phyloP scores from a whole-genome alignment of 2,888 invertebrate species.

The Acanthosepion pharaonis region DNA sequence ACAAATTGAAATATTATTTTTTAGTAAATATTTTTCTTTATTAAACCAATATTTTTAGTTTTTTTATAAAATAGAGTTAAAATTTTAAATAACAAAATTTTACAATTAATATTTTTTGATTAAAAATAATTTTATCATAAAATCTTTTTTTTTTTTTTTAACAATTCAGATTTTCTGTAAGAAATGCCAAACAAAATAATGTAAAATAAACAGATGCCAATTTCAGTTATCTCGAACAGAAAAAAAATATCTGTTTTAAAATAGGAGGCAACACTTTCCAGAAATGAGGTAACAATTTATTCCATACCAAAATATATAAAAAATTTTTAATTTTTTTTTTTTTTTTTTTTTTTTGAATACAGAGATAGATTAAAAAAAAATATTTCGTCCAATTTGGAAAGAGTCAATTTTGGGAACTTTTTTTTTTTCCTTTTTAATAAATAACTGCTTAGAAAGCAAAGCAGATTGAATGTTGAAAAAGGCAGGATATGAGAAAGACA shows the following conservation, averaged over 20 bases:
- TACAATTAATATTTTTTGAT: too few species aligned
- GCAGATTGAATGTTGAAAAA: background rate
- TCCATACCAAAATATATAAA: constrained; percentile 10
- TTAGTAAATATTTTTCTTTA: too few species aligned
- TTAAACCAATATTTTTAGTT: too few species aligned
- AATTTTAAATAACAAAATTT: too few species aligned
- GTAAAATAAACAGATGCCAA: too few species aligned
- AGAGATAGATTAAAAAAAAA: background rate
- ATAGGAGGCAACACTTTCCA: background rate
- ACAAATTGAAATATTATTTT: too few species aligned
- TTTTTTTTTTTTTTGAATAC: background rate
- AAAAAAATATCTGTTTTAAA: background rate
- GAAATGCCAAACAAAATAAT: too few species aligned
- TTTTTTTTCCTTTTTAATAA: background rate
- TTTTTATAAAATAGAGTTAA: too few species aligned
- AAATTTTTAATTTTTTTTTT: background rate
- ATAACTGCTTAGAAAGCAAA: background rate
- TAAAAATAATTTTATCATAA: too few species aligned
- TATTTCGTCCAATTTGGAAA: background rate
- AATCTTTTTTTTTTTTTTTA: too few species aligned
- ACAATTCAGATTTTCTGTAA: too few species aligned
- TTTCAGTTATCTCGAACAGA: too few species aligned
- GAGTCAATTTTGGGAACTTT: background rate
- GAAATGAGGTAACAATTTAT: background rate
- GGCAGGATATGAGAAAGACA: background rate